These are phyloP conservation scores for Naso thynnoides DNA, from an alignment of 2,797 vertebrate genomes.

Conservation along the genomic window DNA sequence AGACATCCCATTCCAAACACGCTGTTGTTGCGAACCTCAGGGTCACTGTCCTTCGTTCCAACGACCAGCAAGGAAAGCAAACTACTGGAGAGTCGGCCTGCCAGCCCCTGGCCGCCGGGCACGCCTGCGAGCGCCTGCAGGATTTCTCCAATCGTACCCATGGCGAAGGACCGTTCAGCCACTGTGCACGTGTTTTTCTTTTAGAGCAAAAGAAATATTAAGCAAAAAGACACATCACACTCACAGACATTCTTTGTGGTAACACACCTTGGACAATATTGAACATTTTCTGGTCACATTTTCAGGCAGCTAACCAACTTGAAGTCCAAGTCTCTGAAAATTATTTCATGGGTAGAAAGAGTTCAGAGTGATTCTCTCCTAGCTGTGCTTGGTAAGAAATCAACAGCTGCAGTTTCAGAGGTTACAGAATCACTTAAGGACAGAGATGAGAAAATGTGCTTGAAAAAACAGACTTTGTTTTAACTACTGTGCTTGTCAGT, in stretches of 20 bases:
- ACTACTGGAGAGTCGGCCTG: slow-evolving; percentile 86
- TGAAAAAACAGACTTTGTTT: background rate
- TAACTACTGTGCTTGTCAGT: background rate
- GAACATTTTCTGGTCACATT: background rate
- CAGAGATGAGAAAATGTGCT: background rate
- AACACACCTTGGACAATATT: background rate
- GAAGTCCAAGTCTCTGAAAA: background rate
- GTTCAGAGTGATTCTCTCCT: background rate
- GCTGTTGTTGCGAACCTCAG: slow-evolving; percentile 92
- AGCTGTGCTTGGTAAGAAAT: background rate
- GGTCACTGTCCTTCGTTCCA: slow-evolving; percentile 83
- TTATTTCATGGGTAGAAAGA: background rate
- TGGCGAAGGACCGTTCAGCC: slow-evolving; percentile 91
- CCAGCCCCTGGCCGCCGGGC: slow-evolving; percentile 77
- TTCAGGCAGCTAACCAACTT: background rate
- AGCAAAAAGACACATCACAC: background rate
- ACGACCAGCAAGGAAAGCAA: slow-evolving; percentile 86
- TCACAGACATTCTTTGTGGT: no score
- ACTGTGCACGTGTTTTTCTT: slow-evolving; percentile 89
- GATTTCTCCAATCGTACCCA: slow-evolving; percentile 88
- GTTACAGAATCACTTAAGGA: background rate
- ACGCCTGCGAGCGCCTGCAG: slow-evolving; percentile 83
- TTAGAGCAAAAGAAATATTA: background rate
- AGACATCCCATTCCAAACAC: slow-evolving; percentile 90
- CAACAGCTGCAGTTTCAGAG: background rate